A percentile compares a stretch with the other conserved stretches of the same genome.
phyloP scores from a whole-genome alignment of 2,888 invertebrate genomes.

The Brachynemurus nebulosus region DNA sequence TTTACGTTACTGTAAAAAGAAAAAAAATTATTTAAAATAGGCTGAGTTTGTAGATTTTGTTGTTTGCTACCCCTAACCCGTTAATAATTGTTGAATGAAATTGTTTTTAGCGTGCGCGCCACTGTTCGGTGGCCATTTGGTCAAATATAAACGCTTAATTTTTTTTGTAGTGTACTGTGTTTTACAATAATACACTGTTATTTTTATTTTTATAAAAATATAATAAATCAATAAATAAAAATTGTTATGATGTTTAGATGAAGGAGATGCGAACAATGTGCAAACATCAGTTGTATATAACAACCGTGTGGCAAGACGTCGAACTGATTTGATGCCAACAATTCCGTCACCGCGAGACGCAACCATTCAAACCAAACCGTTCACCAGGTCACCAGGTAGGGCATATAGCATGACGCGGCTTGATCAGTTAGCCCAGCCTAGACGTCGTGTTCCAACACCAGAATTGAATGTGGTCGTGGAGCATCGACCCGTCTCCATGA shows the following conservation, averaged over 20 bases:
- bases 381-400: slow-evolving; percentile 56
- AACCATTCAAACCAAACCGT: slow-evolving; percentile 33
- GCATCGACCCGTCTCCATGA: slow-evolving; percentile 25
- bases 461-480: slow-evolving; percentile 28
- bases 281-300: slow-evolving; percentile 50
- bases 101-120: too few relatives aligned
- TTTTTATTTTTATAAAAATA: too few relatives aligned
- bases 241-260: slow-evolving; percentile 1
- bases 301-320: slow-evolving; percentile 63
- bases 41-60: too few relatives aligned
- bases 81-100: too few relatives aligned
- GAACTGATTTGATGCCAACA: slow-evolving; percentile 85
- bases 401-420: slow-evolving; percentile 88
- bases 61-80: too few relatives aligned
- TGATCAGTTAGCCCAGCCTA: slow-evolving; percentile 68
- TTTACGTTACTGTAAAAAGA: too few relatives aligned
- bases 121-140: too few relatives aligned
- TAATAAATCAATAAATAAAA: too few relatives aligned
- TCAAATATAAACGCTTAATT: too few relatives aligned
- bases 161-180: too few relatives aligned
- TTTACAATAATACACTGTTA: too few relatives aligned
- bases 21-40: too few relatives aligned
- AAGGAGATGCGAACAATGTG: slow-evolving; percentile 19
- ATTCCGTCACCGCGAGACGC: slow-evolving; percentile 59
- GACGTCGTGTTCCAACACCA: slow-evolving; percentile 33